Evolutionary conservation across 1,140 invertebrate species (phyloP), one percentile per base, ranked within the genome.

Genomic region (Dolichoris vasculosae): DNA sequence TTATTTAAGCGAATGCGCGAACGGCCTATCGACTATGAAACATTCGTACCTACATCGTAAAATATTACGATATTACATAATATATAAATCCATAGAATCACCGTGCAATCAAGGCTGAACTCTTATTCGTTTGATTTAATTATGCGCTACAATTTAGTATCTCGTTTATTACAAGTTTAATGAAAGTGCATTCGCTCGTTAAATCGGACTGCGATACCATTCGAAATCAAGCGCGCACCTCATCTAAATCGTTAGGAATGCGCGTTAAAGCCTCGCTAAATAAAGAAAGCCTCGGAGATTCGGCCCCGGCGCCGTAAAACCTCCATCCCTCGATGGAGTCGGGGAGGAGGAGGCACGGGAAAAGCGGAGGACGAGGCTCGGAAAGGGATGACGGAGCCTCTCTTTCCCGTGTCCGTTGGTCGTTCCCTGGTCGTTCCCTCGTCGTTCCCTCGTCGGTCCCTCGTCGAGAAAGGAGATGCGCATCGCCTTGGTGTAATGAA

Each of bases 401-500:
- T n/a, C n/a, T n/a, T n/a, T n/a, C n/a, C n/a, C n/a, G n/a, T n/a
- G n/a, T n/a, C n/a, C n/a, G n/a, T n/a, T n/a, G n/a, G n/a, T n/a
- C n/a, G n/a, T n/a, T n/a, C n/a, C n/a, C n/a, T n/a, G n/a, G n/a
- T n/a, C n/a, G n/a, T n/a, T n/a, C n/a, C n/a, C n/a, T n/a, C n/a
- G n/a, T n/a, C n/a, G n/a, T n/a, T n/a, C n/a, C n/a, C n/a, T n/a
- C n/a, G n/a, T n/a, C n/a, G 40, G 43, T 26, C 43, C 13, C 3
- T 59, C 23, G 23, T 59, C 55, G 55, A 90, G 91, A 92, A 91
- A 92, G 91, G 92, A 93, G 91, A 92, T 92, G 90, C 90, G 90
- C 90, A 86, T 86, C 59, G 13, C 63, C 87, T 87, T 90, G 90
- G 92, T 91, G 92, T 93, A 93, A 93, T 93, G 92, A 93, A 93